Conservation (phyloP, 2,888 invertebrate genomes). For the Kuschelorhynchus macadamiae region DNA sequence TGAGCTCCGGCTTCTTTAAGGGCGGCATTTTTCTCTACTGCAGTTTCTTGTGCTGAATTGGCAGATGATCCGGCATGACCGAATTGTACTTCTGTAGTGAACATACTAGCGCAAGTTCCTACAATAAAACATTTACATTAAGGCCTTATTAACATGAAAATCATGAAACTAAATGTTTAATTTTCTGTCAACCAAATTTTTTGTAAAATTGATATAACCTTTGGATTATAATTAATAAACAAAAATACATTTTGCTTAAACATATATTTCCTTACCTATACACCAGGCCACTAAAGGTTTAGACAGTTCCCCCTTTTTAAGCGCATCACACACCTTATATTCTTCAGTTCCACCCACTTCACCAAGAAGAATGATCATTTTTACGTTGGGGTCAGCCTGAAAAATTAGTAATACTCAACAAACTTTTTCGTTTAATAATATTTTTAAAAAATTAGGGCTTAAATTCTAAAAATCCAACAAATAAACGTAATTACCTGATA, state of each 20-base stretch:
- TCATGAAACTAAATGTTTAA: too few relatives aligned
- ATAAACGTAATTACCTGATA: conserved; percentile 71
- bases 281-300: conserved; percentile 99
- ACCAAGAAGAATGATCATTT: conserved; percentile 95
- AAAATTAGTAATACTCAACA: neutral
- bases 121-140: neutral
- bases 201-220: neutral
- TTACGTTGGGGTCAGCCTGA: conserved; percentile 83
- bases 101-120: conserved; percentile 77
- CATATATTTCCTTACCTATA: conserved; percentile 76
- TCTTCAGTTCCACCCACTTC: conserved; percentile 99
- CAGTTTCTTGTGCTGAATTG: conserved; percentile 89
- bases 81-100: conserved; percentile 92
- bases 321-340: conserved; percentile 93
- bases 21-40: conserved; percentile 91
- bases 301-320: conserved; percentile 83
- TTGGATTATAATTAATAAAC: too few relatives aligned
- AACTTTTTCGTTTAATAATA: neutral
- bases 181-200: too few relatives aligned
- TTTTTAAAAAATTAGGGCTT: conserved; percentile 16
- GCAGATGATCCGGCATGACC: conserved; percentile 99
- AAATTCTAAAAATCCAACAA: too few relatives aligned
- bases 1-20: conserved; percentile 86
- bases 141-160: neutral
- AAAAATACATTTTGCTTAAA: too few relatives aligned